phyloP scores from a whole-genome alignment of 2,113 vertebrate genomes.

The Hydrochoerus hydrochaeris region DNA sequence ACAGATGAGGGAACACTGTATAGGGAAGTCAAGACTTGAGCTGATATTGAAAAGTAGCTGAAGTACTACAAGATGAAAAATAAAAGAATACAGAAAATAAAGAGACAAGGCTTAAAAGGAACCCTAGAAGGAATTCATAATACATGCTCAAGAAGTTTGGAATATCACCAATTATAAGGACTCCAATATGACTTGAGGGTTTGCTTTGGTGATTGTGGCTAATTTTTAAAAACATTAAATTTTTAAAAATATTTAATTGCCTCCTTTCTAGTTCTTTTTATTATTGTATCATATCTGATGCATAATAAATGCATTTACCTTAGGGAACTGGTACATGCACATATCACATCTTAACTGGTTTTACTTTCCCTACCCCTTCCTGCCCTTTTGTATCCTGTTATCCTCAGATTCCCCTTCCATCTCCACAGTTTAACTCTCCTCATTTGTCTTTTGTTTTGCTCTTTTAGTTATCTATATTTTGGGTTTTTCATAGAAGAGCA shows the following conservation, averaged over 20 bases:
- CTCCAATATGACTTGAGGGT: background rate
- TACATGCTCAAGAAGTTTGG: fast-evolving
- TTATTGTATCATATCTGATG: background rate
- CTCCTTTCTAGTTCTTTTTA: background rate
- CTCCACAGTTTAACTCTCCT: background rate
- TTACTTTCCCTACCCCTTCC: background rate
- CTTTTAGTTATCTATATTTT: background rate
- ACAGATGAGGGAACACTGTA: background rate
- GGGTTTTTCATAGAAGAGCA: background rate
- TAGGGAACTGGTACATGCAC: background rate
- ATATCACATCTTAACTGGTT: background rate
- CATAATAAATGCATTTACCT: background rate
- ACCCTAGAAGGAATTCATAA: fast-evolving
- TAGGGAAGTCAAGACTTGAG: background rate
- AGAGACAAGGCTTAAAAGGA: background rate
- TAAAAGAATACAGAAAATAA: background rate
- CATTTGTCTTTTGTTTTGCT: background rate
- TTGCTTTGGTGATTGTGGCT: background rate
- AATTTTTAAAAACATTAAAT: background rate
- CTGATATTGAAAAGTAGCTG: too few relatives aligned
- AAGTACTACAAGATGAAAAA: background rate
- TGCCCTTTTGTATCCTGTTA: background rate
- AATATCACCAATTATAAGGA: background rate
- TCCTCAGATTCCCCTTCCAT: background rate
- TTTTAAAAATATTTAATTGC: background rate